phyloP scores from a whole-genome alignment of 1,140 invertebrate genomes.

The Saccostrea echinata region DNA sequence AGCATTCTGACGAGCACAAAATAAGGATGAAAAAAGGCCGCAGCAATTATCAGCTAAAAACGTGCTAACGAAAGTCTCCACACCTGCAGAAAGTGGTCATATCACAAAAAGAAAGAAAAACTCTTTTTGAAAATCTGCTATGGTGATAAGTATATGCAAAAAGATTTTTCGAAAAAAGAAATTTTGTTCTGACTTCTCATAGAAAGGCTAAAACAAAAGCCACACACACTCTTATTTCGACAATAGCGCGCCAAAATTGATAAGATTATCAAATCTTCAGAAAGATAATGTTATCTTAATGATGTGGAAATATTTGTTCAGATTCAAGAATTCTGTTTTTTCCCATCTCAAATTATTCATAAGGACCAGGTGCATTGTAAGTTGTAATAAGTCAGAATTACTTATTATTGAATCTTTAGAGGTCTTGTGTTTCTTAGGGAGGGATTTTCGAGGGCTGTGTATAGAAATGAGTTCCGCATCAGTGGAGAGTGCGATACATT shows the following conservation, averaged over 20 bases:
- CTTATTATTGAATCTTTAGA: not conserved
- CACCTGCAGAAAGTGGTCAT: slow-evolving; percentile 35
- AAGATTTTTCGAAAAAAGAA: not conserved
- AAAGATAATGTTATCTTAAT: slow-evolving; percentile 40
- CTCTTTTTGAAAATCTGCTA: not conserved
- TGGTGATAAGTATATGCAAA: slow-evolving; percentile 33
- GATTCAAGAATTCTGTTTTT: slow-evolving; percentile 30
- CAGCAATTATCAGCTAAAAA: slow-evolving; percentile 29
- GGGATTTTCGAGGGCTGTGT: not conserved
- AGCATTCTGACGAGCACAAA: not conserved
- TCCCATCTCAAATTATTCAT: slow-evolving; percentile 32
- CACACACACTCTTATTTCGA: slow-evolving; percentile 19
- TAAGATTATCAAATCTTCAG: slow-evolving; percentile 33
- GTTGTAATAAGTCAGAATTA: slow-evolving; percentile 19
- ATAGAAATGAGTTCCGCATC: not conserved
- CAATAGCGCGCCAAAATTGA: slow-evolving; percentile 29
- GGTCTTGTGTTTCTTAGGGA: not conserved
- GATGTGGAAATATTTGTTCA: slow-evolving; percentile 37
- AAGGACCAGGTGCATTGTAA: slow-evolving; percentile 33
- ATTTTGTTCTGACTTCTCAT: not conserved
- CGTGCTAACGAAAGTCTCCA: not conserved
- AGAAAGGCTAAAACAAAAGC: slow-evolving; percentile 28
- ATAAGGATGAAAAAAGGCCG: slow-evolving; percentile 4
- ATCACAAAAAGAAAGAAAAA: not conserved
- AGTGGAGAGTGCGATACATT: not conserved